A percentile compares a stretch with the other conserved stretches of the same genome.
These are phyloP conservation scores for Lasiurus borealis DNA, from an alignment of 2,113 vertebrate genomes.

Conservation along the genomic window DNA sequence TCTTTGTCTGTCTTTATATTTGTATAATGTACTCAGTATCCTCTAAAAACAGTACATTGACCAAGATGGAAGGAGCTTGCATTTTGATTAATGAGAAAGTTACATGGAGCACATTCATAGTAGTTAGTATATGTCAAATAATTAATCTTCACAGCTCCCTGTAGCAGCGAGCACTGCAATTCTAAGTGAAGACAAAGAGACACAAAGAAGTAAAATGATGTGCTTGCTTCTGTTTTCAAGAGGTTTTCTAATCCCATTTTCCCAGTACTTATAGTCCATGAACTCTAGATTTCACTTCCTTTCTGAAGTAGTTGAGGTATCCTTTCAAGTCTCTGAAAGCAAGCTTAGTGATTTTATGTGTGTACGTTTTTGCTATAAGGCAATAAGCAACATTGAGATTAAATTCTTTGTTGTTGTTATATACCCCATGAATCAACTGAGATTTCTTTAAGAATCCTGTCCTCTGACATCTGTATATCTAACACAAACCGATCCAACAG, in stretches of 20 bases:
- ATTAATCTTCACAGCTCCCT: constrained; percentile 60
- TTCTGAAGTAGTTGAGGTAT: neutral
- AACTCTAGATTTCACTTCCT: neutral
- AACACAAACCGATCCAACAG: neutral
- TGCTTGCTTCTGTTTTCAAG: neutral
- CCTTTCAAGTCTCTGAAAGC: neutral
- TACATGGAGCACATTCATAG: constrained; percentile 3
- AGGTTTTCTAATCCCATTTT: neutral
- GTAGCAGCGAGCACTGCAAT: neutral
- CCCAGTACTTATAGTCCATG: neutral
- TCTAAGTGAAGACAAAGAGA: constrained; percentile 29
- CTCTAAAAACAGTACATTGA: constrained; percentile 9
- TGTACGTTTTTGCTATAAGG: neutral
- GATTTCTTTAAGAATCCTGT: neutral
- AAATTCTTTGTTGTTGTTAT: neutral
- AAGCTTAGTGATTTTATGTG: neutral
- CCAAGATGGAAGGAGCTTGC: neutral
- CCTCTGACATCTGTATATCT: neutral
- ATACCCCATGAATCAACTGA: neutral
- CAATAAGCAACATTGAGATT: neutral
- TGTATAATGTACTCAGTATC: neutral
- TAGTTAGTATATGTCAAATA: constrained; percentile 59
- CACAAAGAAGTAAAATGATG: neutral
- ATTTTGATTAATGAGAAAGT: constrained; percentile 65
- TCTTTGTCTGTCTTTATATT: neutral